These are phyloP conservation scores for Drosophila seguyi DNA, from an alignment of 1,140 invertebrate genomes.

Conservation along the genomic window DNA sequence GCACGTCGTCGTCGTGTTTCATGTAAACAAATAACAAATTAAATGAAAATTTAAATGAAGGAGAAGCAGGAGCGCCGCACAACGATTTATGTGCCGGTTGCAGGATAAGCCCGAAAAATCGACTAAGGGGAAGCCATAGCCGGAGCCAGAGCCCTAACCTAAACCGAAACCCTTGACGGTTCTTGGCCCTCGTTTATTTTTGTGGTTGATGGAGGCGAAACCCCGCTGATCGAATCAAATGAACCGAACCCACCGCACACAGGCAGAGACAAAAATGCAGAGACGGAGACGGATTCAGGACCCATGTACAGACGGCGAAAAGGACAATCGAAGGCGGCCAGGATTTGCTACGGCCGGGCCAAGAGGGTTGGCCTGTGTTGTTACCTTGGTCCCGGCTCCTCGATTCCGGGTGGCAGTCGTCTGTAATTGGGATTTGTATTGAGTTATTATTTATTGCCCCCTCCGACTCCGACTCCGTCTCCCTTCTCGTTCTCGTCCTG, in stretches of 20 bases:
- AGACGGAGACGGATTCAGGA: constrained; percentile 4
- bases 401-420: constrained; percentile 72
- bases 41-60: constrained; percentile 83
- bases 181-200: constrained; percentile 40
- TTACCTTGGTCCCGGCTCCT: constrained; percentile 44
- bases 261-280: constrained; percentile 5
- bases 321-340: constrained; percentile 71
- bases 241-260: constrained; percentile 69
- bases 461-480: background rate
- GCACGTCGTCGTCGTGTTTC: constrained; percentile 75
- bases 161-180: constrained; percentile 37
- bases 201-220: constrained; percentile 77
- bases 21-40: constrained; percentile 85
- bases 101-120: constrained; percentile 72
- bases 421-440: constrained; percentile 84
- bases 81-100: constrained; percentile 75
- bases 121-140: constrained; percentile 24
- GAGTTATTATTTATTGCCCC: constrained; percentile 83
- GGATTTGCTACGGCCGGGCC: constrained; percentile 48
- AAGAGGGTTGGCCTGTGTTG: constrained; percentile 55
- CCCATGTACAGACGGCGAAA: constrained; percentile 59
- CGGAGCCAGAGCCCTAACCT: background rate
- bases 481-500: constrained; percentile 1
- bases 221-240: constrained; percentile 84
- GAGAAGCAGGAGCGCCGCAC: constrained; percentile 46